phyloP scores from a whole-genome alignment of 1,140 invertebrate species.

The Anthonomus grandis region DNA sequence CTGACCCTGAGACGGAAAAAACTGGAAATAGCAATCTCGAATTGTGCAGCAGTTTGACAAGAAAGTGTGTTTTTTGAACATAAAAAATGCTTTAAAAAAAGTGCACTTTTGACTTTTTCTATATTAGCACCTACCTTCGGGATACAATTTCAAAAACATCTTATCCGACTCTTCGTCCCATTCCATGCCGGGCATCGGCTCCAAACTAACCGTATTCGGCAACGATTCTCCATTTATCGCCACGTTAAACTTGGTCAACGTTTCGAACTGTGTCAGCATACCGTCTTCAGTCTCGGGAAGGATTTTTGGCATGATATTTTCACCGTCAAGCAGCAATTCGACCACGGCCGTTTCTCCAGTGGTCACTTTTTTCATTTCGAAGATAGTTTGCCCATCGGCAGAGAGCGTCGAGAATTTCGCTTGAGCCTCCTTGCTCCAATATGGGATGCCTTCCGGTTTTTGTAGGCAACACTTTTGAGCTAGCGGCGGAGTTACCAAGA shows the following conservation, averaged over 20 bases:
- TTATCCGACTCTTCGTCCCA: constrained; percentile 61
- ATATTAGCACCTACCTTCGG: constrained; percentile 54
- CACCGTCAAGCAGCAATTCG: constrained; percentile 57
- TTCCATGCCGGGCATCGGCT: constrained; percentile 54
- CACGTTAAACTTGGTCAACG: constrained; percentile 36
- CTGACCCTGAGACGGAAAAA: neutral
- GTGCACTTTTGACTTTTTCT: neutral
- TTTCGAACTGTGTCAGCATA: constrained; percentile 41
- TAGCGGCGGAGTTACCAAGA: constrained; percentile 57
- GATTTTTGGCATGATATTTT: constrained; percentile 60
- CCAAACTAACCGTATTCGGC: constrained; percentile 57
- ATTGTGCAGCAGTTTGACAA: too few species aligned
- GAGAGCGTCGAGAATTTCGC: constrained; percentile 62
- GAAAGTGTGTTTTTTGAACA: too few species aligned
- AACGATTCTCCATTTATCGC: constrained; percentile 53
- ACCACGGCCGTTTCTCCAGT: constrained; percentile 63
- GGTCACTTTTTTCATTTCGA: constrained; percentile 60
- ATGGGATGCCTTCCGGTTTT: constrained; percentile 56
- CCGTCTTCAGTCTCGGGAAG: constrained; percentile 43
- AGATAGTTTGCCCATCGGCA: constrained; percentile 62
- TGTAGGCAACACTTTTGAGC: constrained; percentile 62
- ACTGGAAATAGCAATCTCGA: too few species aligned
- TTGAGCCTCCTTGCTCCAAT: constrained; percentile 61
- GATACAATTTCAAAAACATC: constrained; percentile 60
- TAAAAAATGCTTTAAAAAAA: too few species aligned